Percentiles rank a stretch among this genome's conserved stretches.
Conservation (phyloP, 1,140 invertebrate species). For the Drosophila guanche region DNA sequence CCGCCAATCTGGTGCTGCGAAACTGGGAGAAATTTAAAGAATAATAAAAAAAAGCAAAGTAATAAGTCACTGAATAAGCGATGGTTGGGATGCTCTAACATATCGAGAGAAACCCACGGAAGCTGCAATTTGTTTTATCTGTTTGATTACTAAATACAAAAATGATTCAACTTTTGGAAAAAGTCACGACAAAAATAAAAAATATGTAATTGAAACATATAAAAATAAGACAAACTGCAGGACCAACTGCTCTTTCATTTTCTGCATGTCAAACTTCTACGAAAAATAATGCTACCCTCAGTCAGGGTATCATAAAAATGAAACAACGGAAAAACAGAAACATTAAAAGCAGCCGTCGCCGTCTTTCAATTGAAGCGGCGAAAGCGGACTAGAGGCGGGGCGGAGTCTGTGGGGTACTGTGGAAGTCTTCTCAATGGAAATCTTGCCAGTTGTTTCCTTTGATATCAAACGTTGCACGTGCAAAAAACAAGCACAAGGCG, state of each 20-base stretch:
- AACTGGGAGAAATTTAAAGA: conserved; percentile 38
- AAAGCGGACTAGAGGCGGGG: conserved; percentile 4
- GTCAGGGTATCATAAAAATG: conserved; percentile 9
- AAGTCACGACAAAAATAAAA: too few relatives aligned
- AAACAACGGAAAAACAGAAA: conserved; percentile 58
- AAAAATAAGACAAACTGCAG: too few relatives aligned
- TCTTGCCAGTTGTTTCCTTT: conserved; percentile 50
- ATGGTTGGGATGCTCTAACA: too few relatives aligned
- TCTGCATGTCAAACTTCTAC: too few relatives aligned
- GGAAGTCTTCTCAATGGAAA: conserved; percentile 20
- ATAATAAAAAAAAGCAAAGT: conserved; percentile 24
- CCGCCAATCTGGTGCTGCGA: background rate
- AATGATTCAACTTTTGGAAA: too few relatives aligned
- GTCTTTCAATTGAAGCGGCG: conserved; percentile 44
- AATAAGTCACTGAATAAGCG: too few relatives aligned
- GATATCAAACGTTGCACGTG: conserved; percentile 37
- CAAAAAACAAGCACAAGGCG: conserved; percentile 9
- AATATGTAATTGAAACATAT: too few relatives aligned
- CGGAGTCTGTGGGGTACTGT: background rate
- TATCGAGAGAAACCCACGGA: too few relatives aligned
- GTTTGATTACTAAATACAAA: too few relatives aligned
- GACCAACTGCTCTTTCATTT: too few relatives aligned
- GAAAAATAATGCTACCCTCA: too few relatives aligned
- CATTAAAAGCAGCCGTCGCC: conserved; percentile 63
- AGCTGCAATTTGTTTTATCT: too few relatives aligned